phyloP scores from a whole-genome alignment of 2,113 vertebrate species.

The Lepisosteus oculatus region DNA sequence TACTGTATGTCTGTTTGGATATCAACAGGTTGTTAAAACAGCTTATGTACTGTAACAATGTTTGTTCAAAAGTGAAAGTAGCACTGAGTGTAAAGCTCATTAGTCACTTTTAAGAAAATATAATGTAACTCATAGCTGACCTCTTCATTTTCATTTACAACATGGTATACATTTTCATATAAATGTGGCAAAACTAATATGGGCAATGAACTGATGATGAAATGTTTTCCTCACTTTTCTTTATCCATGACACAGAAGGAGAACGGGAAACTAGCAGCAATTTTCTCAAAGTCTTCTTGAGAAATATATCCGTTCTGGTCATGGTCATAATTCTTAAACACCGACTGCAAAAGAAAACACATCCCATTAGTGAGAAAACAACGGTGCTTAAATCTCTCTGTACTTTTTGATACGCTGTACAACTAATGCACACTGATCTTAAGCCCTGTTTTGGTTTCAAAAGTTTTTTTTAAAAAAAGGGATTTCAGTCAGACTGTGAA shows the following conservation, averaged over 20 bases:
- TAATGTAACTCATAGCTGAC: too few species aligned
- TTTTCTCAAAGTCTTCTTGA: conserved; percentile 94
- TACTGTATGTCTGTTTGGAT: too few species aligned
- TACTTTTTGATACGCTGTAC: too few species aligned
- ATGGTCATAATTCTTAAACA: conserved; percentile 96
- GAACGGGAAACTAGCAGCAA: conserved; percentile 91
- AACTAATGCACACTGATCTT: not conserved
- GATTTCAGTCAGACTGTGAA: too few species aligned
- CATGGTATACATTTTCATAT: too few species aligned
- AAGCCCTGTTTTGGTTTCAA: not conserved
- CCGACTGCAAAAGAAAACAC: conserved; percentile 68
- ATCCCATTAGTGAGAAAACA: conserved; percentile 13
- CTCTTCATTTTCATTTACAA: too few species aligned
- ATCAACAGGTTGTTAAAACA: too few species aligned
- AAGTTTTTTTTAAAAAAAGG: not conserved
- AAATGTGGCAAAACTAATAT: too few species aligned
- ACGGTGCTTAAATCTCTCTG: not conserved
- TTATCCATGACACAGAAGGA: conserved; percentile 96
- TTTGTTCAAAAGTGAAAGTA: not conserved
- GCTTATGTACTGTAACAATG: not conserved
- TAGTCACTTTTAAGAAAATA: too few species aligned
- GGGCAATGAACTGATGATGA: too few species aligned
- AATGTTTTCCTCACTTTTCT: conserved; percentile 74
- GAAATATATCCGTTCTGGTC: conserved; percentile 92
- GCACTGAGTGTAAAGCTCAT: too few species aligned